These are phyloP conservation scores for Zootoca vivipara DNA, from an alignment of 2,113 vertebrate species.

Conservation along the genomic window DNA sequence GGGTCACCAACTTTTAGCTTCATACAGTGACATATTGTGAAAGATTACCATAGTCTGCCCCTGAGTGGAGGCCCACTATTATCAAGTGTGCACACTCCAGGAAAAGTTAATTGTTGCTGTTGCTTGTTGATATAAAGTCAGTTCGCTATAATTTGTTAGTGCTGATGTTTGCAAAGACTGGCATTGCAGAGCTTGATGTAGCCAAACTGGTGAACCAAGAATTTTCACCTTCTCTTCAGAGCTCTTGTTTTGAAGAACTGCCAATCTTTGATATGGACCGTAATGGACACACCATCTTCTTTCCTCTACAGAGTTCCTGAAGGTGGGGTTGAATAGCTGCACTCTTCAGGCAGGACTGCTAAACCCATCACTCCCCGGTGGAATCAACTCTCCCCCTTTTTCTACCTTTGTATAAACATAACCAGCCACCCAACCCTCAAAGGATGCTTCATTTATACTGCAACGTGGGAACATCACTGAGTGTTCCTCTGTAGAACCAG, in stretches of 20 bases:
- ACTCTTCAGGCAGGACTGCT: not conserved
- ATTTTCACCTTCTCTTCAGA: not conserved
- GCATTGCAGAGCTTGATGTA: not conserved
- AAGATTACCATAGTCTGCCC: no score
- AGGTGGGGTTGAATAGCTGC: not conserved
- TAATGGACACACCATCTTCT: not conserved
- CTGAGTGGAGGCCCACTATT: not conserved
- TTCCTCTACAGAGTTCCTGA: not conserved
- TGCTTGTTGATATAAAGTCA: not conserved
- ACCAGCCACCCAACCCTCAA: not conserved
- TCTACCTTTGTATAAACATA: not conserved
- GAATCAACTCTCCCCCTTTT: not conserved
- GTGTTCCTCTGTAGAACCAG: not conserved
- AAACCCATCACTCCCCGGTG: not conserved
- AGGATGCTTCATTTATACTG: not conserved
- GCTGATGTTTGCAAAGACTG: not conserved
- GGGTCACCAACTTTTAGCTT: no score
- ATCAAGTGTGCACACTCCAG: not conserved
- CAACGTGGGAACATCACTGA: not conserved
- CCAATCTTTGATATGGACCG: not conserved
- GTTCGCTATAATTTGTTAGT: not conserved
- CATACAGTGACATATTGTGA: no score
- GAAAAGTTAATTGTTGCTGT: not conserved
- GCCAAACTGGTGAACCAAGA: not conserved
- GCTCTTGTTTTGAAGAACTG: not conserved